A percentile compares a stretch with the other conserved stretches of the same genome.
These are phyloP conservation scores for Hemistola chrysoprasaria DNA, from an alignment of 2,888 invertebrate genomes.

Conservation along the genomic window DNA sequence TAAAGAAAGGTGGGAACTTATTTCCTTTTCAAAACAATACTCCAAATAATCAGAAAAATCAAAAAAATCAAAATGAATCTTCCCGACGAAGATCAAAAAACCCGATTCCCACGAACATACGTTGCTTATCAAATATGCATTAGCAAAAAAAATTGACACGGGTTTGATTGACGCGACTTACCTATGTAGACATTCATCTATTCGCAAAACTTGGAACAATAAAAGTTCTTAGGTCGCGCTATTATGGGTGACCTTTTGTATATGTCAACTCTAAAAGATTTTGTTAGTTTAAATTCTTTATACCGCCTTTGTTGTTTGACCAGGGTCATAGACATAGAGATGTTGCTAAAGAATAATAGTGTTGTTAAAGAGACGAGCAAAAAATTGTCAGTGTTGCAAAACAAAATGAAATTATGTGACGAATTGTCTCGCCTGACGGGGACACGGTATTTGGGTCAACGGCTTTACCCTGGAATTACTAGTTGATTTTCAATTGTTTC, in stretches of 20 bases:
- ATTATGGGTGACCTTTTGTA: slow-evolving; percentile 40
- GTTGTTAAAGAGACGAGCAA: background rate
- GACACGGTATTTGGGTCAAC: no score
- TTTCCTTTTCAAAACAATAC: no score
- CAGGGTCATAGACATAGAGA: slow-evolving; percentile 25
- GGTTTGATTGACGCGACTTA: slow-evolving; percentile 62
- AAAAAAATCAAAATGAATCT: no score
- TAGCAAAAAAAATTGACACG: slow-evolving; percentile 48
- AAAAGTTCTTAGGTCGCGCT: slow-evolving; percentile 47
- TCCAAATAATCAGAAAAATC: no score
- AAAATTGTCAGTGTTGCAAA: no score
- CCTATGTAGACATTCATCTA: slow-evolving; percentile 37
- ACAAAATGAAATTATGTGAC: no score
- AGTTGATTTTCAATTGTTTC: no score
- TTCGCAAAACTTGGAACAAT: slow-evolving; percentile 40
- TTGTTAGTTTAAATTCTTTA: slow-evolving; percentile 27
- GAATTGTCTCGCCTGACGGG: no score
- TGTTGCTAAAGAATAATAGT: slow-evolving; percentile 7
- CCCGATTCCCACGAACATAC: slow-evolving; percentile 31
- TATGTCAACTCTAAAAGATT: slow-evolving; percentile 46
- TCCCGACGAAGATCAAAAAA: no score
- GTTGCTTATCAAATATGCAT: slow-evolving; percentile 47
- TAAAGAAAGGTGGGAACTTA: no score
- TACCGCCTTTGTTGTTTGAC: slow-evolving; percentile 20
- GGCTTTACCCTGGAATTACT: no score